These are phyloP conservation scores for Ciconia boyciana DNA, from an alignment of 2,113 vertebrate species.

Conservation along the genomic window DNA sequence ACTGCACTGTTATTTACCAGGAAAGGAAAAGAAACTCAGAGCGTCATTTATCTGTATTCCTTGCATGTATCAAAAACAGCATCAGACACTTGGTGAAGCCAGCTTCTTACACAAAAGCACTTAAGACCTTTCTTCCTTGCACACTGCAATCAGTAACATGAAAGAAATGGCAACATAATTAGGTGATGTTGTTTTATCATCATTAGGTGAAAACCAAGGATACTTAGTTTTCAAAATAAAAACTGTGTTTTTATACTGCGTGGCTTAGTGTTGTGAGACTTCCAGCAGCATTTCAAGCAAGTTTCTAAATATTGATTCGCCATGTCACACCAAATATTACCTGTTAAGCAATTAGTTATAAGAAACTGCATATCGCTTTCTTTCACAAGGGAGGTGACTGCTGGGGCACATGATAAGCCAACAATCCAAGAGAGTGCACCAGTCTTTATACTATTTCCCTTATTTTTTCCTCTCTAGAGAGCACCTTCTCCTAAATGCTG, in stretches of 20 bases:
- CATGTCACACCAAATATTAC: not conserved
- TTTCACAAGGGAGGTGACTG: not conserved
- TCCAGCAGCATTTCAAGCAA: not conserved
- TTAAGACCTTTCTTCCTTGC: not conserved
- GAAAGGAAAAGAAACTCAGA: not conserved
- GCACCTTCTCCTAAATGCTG: not conserved
- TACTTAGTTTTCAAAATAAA: not conserved
- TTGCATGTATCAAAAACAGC: not conserved
- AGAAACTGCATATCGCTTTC: not conserved
- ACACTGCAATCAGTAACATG: not conserved
- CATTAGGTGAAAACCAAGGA: not conserved
- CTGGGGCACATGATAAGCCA: not conserved
- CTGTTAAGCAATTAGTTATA: not conserved
- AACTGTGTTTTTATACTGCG: not conserved
- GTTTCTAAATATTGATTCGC: not conserved
- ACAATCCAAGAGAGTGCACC: not conserved
- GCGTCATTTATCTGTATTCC: not conserved
- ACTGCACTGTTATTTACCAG: conserved; percentile 81
- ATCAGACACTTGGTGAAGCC: not conserved
- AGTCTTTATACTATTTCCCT: not conserved
- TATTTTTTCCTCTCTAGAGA: not conserved
- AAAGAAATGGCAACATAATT: not conserved
- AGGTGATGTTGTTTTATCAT: not conserved
- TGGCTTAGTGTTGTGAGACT: not conserved
- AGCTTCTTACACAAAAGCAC: not conserved